These are phyloP conservation scores for Tetanocera ferruginea DNA, from an alignment of 2,888 invertebrate genomes.

Conservation along the genomic window DNA sequence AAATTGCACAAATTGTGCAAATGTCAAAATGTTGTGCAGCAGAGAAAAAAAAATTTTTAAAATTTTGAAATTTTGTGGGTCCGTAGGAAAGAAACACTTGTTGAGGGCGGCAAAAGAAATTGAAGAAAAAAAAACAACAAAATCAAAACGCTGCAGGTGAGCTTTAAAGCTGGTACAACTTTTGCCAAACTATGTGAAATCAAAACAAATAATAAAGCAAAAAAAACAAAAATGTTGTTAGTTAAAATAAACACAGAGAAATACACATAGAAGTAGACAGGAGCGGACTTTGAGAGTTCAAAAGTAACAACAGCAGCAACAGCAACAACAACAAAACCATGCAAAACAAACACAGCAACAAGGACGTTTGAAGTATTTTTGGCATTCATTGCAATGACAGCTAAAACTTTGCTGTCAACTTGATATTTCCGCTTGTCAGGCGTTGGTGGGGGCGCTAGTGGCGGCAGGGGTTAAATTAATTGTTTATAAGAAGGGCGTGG, in stretches of 20 bases:
- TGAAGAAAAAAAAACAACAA: background rate
- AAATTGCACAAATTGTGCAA: background rate
- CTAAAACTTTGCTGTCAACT: conserved; percentile 38
- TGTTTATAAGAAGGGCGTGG: background rate
- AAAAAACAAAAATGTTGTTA: background rate
- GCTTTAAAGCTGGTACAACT: background rate
- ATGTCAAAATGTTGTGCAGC: conserved; percentile 3
- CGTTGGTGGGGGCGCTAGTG: background rate
- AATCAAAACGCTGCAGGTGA: background rate
- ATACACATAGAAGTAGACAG: background rate
- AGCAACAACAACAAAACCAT: background rate
- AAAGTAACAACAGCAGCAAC: background rate
- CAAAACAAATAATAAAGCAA: background rate
- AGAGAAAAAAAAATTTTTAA: no score
- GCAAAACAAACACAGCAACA: background rate
- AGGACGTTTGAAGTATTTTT: conserved; percentile 29
- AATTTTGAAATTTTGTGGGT: no score
- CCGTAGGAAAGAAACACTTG: background rate
- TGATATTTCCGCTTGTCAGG: conserved; percentile 34
- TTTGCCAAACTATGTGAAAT: background rate
- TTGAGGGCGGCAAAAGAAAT: background rate
- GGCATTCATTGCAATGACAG: conserved; percentile 42
- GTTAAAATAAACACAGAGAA: background rate
- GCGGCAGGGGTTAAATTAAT: background rate
- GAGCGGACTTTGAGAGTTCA: background rate